Conservation (phyloP, 2,888 invertebrate species). For the Aspidiotus rigidus region DNA sequence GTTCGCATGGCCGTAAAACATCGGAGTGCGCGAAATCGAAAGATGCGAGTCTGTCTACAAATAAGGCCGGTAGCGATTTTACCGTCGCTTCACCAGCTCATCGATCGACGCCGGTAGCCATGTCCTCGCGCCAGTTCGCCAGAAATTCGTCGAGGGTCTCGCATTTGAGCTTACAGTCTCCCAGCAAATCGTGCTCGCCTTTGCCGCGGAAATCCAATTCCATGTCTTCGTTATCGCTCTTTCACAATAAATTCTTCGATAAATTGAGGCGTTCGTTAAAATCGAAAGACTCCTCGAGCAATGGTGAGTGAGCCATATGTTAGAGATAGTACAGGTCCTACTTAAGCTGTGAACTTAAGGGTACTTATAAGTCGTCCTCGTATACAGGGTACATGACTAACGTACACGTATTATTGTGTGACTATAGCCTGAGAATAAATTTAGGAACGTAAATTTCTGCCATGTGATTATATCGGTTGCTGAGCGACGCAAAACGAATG, state of each 20-base stretch:
- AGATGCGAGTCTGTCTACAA: constrained; percentile 58
- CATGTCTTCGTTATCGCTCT: constrained; percentile 59
- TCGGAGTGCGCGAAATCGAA: constrained; percentile 66
- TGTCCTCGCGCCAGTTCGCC: constrained; percentile 52
- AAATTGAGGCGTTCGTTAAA: constrained; percentile 61
- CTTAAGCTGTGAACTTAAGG: too few relatives aligned
- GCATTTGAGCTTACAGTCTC: constrained; percentile 55
- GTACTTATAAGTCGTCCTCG: too few relatives aligned
- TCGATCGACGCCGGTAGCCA: constrained; percentile 57
- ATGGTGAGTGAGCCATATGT: constrained; percentile 17
- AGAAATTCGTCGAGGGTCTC: constrained; percentile 55
- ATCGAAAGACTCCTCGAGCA: constrained; percentile 36
- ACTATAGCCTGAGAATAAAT: too few relatives aligned
- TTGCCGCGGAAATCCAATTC: constrained; percentile 55
- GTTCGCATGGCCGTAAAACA: constrained; percentile 57
- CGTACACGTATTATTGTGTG: too few relatives aligned
- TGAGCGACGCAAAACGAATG: too few relatives aligned
- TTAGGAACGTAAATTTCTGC: too few relatives aligned
- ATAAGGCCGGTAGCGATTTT: constrained; percentile 53
- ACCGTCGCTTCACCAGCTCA: constrained; percentile 51
- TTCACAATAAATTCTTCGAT: constrained; percentile 69
- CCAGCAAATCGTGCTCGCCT: constrained; percentile 56
- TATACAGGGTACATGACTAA: too few relatives aligned
- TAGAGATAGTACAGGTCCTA: too few relatives aligned
- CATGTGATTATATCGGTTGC: too few relatives aligned